Evolutionary conservation across 2,797 vertebrate species (phyloP).

Genomic region (Buceros bicornis): DNA sequence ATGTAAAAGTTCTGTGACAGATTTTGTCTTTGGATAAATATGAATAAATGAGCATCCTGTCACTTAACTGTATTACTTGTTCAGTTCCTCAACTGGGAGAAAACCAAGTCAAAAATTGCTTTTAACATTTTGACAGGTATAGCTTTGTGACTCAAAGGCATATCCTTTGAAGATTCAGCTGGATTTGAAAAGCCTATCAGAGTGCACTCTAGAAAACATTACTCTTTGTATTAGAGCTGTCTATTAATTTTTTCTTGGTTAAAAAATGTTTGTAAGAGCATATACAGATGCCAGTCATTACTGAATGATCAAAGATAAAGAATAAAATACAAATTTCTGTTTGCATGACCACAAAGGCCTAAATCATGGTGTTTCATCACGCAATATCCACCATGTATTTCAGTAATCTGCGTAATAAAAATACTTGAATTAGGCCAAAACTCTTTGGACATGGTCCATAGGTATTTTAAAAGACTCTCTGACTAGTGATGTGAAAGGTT

Average conservation of each 20-base stretch:
- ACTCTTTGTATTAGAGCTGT: neutral
- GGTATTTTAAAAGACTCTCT: neutral
- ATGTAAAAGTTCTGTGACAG: neutral
- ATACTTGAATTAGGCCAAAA: neutral
- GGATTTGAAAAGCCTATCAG: neutral
- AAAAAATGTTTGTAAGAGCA: neutral
- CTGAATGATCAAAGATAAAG: neutral
- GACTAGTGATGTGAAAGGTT: neutral
- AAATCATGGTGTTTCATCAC: neutral
- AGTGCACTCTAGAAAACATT: neutral
- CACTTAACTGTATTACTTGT: neutral
- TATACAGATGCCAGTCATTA: neutral
- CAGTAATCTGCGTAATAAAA: conserved; percentile 5
- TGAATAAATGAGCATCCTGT: neutral
- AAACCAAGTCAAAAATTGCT: neutral
- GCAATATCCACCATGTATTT: neutral
- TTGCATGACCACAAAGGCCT: neutral
- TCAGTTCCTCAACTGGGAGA: neutral
- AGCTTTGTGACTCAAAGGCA: neutral
- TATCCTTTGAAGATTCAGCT: neutral
- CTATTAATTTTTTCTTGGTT: neutral
- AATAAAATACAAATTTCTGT: neutral
- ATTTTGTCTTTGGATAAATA: neutral
- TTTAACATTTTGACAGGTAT: neutral
- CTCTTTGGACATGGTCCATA: neutral